Percentiles rank a stretch among this genome's conserved stretches.
Evolutionary conservation across 2,797 vertebrate genomes (phyloP).

Genomic region (Aphelocoma californica): DNA sequence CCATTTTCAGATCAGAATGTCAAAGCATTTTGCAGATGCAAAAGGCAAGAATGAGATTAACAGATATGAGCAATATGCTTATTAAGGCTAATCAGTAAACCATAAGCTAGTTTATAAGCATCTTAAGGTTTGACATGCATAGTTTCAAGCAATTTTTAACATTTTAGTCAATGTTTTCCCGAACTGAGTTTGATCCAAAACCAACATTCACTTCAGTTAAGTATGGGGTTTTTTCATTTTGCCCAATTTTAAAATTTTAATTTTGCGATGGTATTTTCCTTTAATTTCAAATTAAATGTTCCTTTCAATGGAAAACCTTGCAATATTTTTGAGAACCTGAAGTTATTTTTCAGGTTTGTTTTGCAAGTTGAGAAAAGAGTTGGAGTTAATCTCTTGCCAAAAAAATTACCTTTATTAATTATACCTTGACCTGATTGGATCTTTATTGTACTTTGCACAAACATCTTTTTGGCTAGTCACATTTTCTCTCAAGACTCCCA

Average conservation of each 20-base stretch:
- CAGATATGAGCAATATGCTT: background rate
- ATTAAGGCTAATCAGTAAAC: background rate
- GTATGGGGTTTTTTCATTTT: fast-evolving
- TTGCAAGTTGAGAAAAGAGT: background rate
- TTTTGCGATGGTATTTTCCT: background rate
- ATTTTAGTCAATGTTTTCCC: background rate
- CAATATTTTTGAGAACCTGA: background rate
- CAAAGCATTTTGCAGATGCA: background rate
- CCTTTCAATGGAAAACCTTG: background rate
- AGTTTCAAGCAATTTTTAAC: background rate
- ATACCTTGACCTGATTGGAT: background rate
- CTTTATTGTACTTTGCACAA: background rate
- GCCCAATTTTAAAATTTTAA: background rate
- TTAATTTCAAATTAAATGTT: background rate
- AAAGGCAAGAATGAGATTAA: background rate
- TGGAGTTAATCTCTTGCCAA: background rate
- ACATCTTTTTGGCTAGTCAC: background rate
- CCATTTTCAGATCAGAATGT: background rate
- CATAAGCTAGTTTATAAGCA: background rate
- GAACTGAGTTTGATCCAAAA: background rate
- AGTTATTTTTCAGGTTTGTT: background rate
- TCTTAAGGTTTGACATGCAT: background rate
- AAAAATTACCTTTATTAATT: background rate
- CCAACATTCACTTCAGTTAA: background rate
- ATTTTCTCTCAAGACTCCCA: background rate